Conservation (phyloP, 2,888 invertebrate genomes). For the Didymodactylos carnosus region DNA sequence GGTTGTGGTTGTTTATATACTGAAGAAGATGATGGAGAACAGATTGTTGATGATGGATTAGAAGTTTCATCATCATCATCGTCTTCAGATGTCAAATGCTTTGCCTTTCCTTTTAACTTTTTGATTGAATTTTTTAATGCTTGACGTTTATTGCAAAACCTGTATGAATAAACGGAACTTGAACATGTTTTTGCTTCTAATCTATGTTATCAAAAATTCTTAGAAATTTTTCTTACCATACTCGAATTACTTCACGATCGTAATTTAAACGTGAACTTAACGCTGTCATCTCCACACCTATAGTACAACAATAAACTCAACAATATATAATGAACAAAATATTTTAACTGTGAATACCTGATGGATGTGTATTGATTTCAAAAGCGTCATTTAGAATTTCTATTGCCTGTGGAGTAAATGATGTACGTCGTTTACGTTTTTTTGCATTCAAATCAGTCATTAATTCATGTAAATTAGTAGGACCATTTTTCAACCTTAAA, state of each 20-base stretch:
- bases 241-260: slow-evolving; percentile 86
- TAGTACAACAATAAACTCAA: slow-evolving; percentile 25
- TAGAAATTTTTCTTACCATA: slow-evolving; percentile 45
- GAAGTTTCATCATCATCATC: not conserved
- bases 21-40: not conserved
- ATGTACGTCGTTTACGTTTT: slow-evolving; percentile 81
- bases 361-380: slow-evolving; percentile 87
- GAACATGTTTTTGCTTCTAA: not conserved
- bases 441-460: slow-evolving; percentile 77
- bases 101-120: slow-evolving; percentile 3
- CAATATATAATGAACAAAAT: not conserved
- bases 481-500: slow-evolving; percentile 10
- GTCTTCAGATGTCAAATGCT: too few relatives aligned
- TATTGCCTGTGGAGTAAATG: slow-evolving; percentile 84
- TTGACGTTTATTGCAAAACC: slow-evolving; percentile 87
- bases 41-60: too few relatives aligned
- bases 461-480: slow-evolving; percentile 27
- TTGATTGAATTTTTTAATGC: slow-evolving; percentile 57
- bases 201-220: not conserved
- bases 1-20: not conserved
- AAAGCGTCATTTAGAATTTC: slow-evolving; percentile 84
- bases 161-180: not conserved
- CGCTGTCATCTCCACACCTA: slow-evolving; percentile 86
- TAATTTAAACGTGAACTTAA: slow-evolving; percentile 83
- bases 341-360: slow-evolving; percentile 53